Evolutionary conservation across 2,113 vertebrate genomes (phyloP).

Genomic region (Psephotus haematonotus): DNA sequence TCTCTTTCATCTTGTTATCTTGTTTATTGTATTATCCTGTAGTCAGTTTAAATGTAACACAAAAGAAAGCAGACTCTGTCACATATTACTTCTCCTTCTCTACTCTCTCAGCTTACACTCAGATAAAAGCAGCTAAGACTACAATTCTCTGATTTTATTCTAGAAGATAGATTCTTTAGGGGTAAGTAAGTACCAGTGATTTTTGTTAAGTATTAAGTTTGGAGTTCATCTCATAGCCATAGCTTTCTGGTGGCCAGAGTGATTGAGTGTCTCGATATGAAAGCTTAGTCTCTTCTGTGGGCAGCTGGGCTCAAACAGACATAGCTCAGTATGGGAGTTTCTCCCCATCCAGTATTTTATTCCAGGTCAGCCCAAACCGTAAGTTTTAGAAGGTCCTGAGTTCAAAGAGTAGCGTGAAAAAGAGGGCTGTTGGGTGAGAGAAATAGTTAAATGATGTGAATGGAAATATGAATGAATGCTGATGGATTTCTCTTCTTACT

Average conservation of each 20-base stretch:
- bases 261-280: accelerated
- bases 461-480: neutral
- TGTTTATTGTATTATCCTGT: constrained; percentile 46
- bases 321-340: neutral
- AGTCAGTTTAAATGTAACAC: constrained; percentile 12
- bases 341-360: neutral
- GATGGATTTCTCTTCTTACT: neutral
- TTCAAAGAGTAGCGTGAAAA: neutral
- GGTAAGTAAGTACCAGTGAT: neutral
- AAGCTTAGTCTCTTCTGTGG: neutral
- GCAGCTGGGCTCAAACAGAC: neutral
- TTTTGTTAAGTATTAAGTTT: neutral
- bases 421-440: neutral
- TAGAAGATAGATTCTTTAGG: neutral
- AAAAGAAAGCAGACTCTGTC: constrained; percentile 27
- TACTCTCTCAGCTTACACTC: neutral
- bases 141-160: neutral
- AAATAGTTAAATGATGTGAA: neutral
- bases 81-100: neutral
- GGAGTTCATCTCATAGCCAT: neutral
- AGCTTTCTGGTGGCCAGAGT: neutral
- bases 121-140: neutral
- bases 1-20: constrained; percentile 52
- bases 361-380: neutral
- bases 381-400: neutral